These are phyloP conservation scores for Rhynchopsitta pachyrhyncha DNA, from an alignment of 2,113 vertebrate genomes.

Conservation along the genomic window DNA sequence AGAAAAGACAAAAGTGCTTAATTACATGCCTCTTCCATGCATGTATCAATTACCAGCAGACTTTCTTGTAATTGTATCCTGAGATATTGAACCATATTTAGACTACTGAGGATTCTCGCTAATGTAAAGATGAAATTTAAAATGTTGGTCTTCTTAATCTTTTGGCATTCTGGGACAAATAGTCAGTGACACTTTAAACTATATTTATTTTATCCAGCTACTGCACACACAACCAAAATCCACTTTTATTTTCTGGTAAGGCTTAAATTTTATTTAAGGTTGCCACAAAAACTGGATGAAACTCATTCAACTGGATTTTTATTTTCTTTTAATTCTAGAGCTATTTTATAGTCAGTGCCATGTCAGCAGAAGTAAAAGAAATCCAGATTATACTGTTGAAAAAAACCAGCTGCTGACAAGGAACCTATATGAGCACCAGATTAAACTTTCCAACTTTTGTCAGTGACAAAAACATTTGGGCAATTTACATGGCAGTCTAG, in stretches of 20 bases:
- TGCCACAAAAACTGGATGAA: background rate
- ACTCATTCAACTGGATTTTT: background rate
- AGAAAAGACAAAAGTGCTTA: background rate
- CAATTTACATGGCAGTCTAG: background rate
- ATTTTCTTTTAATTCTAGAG: background rate
- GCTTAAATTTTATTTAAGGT: background rate
- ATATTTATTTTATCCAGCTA: background rate
- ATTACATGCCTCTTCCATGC: background rate
- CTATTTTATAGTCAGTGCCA: background rate
- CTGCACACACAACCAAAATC: background rate
- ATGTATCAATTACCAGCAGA: background rate
- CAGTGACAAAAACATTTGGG: background rate
- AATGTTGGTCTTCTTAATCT: background rate
- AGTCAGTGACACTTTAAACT: background rate
- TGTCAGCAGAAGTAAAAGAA: background rate
- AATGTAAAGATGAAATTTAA: background rate
- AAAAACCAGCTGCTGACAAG: background rate
- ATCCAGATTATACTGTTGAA: background rate
- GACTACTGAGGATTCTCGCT: background rate
- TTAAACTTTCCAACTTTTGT: background rate
- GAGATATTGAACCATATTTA: background rate
- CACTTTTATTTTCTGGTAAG: background rate
- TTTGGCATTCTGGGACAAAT: background rate
- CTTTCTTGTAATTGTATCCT: background rate
- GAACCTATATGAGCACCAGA: background rate